These are phyloP conservation scores for Masticophis lateralis DNA, from an alignment of 2,797 vertebrate genomes.

Conservation along the genomic window DNA sequence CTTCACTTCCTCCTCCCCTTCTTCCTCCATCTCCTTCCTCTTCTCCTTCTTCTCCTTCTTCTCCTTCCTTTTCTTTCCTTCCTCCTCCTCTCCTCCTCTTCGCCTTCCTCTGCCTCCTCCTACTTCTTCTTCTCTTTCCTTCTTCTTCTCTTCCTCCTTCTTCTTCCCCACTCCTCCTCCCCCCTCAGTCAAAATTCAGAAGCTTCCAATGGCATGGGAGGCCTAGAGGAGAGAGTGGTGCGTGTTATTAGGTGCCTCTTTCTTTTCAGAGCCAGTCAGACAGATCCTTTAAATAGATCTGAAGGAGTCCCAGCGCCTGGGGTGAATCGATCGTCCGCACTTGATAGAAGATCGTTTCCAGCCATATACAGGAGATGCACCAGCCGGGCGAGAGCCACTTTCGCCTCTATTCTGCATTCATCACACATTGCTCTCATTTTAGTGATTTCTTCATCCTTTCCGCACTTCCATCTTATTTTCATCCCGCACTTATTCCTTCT, in stretches of 20 bases:
- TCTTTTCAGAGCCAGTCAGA: conserved; percentile 28
- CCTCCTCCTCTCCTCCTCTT: neutral
- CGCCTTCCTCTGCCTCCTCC: neutral
- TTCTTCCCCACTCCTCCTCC: neutral
- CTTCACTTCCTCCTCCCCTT: neutral
- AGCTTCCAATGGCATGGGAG: neutral
- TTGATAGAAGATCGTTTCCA: conserved; percentile 37
- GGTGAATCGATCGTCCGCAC: conserved; percentile 12
- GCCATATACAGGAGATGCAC: conserved; percentile 1
- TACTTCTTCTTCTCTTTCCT: neutral
- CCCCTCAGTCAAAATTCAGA: neutral
- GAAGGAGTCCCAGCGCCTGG: conserved; percentile 9
- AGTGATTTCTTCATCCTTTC: neutral
- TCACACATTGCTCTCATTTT: neutral
- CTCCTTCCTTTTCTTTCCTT: neutral
- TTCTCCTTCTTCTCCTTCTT: neutral
- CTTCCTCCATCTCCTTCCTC: too few relatives aligned
- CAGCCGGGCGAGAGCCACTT: neutral
- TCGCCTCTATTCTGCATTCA: neutral
- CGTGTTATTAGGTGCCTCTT: conserved; percentile 3
- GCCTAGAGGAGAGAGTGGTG: neutral
- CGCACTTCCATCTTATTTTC: neutral
- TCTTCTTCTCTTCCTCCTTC: neutral
- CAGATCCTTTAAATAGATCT: conserved; percentile 44
- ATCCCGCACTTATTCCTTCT: neutral